Base-by-base conservation (phyloP, 92 coral and sea anemone species). In the Hydrozoanthus gracilis region DNA sequence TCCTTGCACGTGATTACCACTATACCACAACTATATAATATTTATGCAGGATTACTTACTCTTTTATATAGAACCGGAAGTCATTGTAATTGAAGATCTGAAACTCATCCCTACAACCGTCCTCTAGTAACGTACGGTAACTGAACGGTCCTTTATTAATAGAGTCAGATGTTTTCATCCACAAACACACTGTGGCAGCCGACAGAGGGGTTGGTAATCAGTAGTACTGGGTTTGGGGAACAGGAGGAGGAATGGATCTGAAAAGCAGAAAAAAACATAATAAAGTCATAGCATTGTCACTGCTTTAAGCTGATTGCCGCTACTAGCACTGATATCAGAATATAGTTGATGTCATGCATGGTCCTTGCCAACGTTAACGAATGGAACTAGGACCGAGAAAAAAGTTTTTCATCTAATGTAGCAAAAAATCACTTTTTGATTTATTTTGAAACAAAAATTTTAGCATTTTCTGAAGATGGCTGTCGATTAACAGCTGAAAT, bases 161-260 rank as follows among this genome's bases (percentile, higher is more conserved):
- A 62, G 3, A 62, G 69, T 62, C 69, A 62, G 69, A 62, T 62
- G 69, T 62, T 62, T 62, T 62, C 69, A 62, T 62, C 69, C 69
- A 62, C 15, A 62, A 62, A 62, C 69, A 62, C 69, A 62, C 69
- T 62, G 69, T 62, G 60, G 69, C 69, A 62, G 69, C 69, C 69
- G 69, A 62, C 69, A 62, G 18, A 62, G 18, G 69, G 69, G 15
- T 62, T 11, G 69, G 69, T 62, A 62, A 62, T 62, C 69, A 4
- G 69, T 62, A 62, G 15, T n/a, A 10, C 69, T 62, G 69, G 69
- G 15, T 62, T 62, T 62, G 69, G 69, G 69, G 69, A 62, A 62
- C 15, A 10, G 69, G 15, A 62, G 69, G 69, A 10, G 15, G 69
- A 62, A 62, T 62, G n/a, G 69, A 10, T 62, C 18, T n/a, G 15